These are phyloP conservation scores for Chiloscyllium punctatum DNA, from an alignment of 2,797 vertebrate genomes.

Conservation along the genomic window DNA sequence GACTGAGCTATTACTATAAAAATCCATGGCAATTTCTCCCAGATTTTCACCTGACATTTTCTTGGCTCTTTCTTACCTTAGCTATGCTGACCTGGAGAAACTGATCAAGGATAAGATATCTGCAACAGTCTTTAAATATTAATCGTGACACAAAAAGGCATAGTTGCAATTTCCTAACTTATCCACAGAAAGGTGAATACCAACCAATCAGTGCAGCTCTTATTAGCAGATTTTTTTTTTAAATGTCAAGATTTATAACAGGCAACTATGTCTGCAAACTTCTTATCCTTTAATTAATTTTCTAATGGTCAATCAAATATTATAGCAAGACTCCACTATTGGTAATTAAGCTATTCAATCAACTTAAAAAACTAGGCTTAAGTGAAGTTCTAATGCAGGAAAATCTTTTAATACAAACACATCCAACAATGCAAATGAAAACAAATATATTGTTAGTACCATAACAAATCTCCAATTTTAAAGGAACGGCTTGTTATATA, in stretches of 20 bases:
- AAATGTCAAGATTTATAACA: neutral
- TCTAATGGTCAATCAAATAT: neutral
- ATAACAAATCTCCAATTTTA: neutral
- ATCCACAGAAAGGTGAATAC: neutral
- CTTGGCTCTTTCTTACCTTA: neutral
- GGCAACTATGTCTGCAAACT: neutral
- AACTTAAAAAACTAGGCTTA: neutral
- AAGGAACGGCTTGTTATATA: neutral
- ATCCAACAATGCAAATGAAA: neutral
- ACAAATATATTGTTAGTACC: neutral
- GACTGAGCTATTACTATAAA: neutral
- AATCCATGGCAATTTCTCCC: neutral
- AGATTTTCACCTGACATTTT: neutral
- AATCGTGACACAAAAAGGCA: neutral
- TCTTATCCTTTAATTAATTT: neutral
- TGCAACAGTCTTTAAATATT: neutral
- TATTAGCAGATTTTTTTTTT: neutral
- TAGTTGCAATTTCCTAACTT: neutral
- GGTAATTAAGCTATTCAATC: neutral
- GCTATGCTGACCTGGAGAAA: neutral
- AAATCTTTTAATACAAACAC: neutral
- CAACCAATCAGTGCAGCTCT: neutral
- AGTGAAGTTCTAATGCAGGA: neutral
- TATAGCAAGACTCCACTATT: neutral
- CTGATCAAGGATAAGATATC: neutral